Evolutionary conservation across 2,113 vertebrate species (phyloP).

Genomic region (Hymenochirus boettgeri): DNA sequence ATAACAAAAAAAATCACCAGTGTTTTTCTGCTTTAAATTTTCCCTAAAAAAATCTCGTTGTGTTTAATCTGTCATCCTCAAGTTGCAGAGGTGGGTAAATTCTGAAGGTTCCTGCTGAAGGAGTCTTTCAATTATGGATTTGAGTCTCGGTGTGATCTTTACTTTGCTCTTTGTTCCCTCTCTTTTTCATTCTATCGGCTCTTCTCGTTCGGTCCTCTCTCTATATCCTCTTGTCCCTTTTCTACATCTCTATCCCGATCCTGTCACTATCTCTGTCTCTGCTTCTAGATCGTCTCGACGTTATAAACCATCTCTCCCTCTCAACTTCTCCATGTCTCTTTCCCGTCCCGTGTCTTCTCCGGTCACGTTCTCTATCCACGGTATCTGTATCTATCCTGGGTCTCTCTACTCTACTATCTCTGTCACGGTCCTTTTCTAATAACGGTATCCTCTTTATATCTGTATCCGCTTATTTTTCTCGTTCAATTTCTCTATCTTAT

Average conservation of each 20-base stretch:
- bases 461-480: slow-evolving; percentile 54
- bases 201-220: slow-evolving; percentile 56
- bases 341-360: slow-evolving; percentile 57
- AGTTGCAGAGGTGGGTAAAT: slow-evolving; percentile 43
- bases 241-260: slow-evolving; percentile 55
- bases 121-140: slow-evolving; percentile 68
- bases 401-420: slow-evolving; percentile 48
- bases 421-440: slow-evolving; percentile 53
- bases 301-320: slow-evolving; percentile 29
- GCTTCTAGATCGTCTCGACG: slow-evolving; percentile 43
- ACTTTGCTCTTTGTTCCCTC: slow-evolving; percentile 71
- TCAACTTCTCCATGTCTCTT: slow-evolving; percentile 40
- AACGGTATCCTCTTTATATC: slow-evolving; percentile 59
- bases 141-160: slow-evolving; percentile 64
- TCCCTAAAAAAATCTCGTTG: slow-evolving; percentile 21
- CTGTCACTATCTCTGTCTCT: slow-evolving; percentile 53
- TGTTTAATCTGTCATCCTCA: not conserved
- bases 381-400: slow-evolving; percentile 52
- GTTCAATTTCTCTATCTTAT: slow-evolving; percentile 47
- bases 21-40: slow-evolving; percentile 39
- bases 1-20: slow-evolving; percentile 61
- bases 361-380: slow-evolving; percentile 56
- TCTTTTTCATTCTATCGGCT: too few species aligned
- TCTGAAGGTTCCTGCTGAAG: slow-evolving; percentile 55
- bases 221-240: slow-evolving; percentile 62